Conservation (phyloP, 53 echinoderm and acorn worm genomes). For the Astropecten irregularis region DNA sequence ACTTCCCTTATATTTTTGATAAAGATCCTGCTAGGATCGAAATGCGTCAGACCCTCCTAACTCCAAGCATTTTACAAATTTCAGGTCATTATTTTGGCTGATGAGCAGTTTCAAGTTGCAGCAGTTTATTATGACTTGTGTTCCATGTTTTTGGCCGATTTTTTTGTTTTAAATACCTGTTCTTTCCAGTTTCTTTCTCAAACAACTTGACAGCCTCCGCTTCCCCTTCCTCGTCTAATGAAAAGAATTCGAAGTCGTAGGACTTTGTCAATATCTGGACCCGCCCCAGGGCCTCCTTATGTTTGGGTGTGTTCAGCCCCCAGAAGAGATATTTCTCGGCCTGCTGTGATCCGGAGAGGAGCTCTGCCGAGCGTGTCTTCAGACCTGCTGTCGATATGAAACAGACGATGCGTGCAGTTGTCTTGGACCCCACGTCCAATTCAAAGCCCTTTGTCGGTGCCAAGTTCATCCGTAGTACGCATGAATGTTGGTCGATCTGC, state of each 20-base stretch:
- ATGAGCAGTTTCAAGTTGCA: too few species aligned
- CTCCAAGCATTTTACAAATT: too few species aligned
- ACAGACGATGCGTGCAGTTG: constrained; percentile 84
- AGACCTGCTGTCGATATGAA: constrained; percentile 78
- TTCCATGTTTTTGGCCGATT: too few species aligned
- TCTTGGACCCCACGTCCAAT: constrained; percentile 79
- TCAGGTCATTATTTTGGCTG: too few species aligned
- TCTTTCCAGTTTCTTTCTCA: constrained; percentile 93
- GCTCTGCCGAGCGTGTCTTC: constrained; percentile 48
- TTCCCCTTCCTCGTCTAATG: constrained; percentile 79
- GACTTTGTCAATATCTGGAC: constrained; percentile 61
- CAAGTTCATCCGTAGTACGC: constrained; percentile 91
- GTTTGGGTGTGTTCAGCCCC: constrained; percentile 78
- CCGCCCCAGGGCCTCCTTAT: constrained; percentile 67
- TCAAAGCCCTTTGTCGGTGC: constrained; percentile 79
- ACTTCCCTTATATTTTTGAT: too few species aligned
- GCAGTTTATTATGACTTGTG: too few species aligned
- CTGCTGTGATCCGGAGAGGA: constrained; percentile 49
- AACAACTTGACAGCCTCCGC: constrained; percentile 80
- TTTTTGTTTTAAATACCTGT: constrained; percentile 57
- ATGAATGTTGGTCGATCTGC: constrained; percentile 80
- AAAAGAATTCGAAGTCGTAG: constrained; percentile 79
- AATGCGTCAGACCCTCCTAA: too few species aligned
- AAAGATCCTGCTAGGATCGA: too few species aligned
- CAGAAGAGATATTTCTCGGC: constrained; percentile 77